A percentile compares a stretch with the other conserved stretches of the same genome.
These are phyloP conservation scores for Lordiphosa mommai DNA, from an alignment of 1,140 invertebrate genomes.

Conservation along the genomic window DNA sequence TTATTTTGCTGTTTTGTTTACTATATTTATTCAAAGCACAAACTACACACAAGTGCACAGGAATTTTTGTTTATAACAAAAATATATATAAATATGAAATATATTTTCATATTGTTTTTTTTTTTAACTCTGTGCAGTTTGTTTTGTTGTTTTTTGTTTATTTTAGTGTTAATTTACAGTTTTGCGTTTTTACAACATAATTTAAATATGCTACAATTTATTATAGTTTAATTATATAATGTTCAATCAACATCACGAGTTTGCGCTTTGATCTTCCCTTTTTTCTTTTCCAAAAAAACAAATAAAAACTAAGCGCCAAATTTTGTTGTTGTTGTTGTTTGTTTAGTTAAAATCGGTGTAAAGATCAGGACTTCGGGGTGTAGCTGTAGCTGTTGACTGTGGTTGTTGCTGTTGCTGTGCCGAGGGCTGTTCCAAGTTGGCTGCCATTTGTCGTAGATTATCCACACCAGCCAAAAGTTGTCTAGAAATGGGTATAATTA, in stretches of 20 bases:
- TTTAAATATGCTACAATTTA: conserved; percentile 51
- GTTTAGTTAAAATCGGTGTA: conserved; percentile 62
- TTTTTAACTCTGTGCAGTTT: conserved; percentile 11
- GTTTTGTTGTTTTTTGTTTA: conserved; percentile 12
- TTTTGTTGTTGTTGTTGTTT: conserved; percentile 15
- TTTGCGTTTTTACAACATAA: conserved; percentile 36
- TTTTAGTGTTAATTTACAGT: conserved; percentile 30
- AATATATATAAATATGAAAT: conserved; percentile 25
- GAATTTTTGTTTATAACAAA: conserved; percentile 59
- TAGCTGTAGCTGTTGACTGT: conserved; percentile 34
- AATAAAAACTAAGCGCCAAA: conserved; percentile 6
- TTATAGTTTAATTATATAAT: conserved; percentile 45
- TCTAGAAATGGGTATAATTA: conserved; percentile 63
- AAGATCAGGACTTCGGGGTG: conserved; percentile 57
- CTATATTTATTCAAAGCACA: conserved; percentile 50
- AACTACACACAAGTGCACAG: conserved; percentile 60
- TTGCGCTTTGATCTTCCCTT: conserved; percentile 62
- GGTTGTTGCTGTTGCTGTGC: conserved; percentile 32
- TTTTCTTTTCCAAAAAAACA: conserved; percentile 28
- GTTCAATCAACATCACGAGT: conserved; percentile 70
- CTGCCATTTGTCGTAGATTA: conserved; percentile 83
- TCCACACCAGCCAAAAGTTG: conserved; percentile 85
- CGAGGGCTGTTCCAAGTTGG: conserved; percentile 53
- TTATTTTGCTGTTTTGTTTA: conserved; percentile 51
- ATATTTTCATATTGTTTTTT: conserved; percentile 9